A percentile compares a stretch with the other conserved stretches of the same genome.
phyloP scores from a whole-genome alignment of 2,797 vertebrate genomes.

The Lateolabrax maculatus region DNA sequence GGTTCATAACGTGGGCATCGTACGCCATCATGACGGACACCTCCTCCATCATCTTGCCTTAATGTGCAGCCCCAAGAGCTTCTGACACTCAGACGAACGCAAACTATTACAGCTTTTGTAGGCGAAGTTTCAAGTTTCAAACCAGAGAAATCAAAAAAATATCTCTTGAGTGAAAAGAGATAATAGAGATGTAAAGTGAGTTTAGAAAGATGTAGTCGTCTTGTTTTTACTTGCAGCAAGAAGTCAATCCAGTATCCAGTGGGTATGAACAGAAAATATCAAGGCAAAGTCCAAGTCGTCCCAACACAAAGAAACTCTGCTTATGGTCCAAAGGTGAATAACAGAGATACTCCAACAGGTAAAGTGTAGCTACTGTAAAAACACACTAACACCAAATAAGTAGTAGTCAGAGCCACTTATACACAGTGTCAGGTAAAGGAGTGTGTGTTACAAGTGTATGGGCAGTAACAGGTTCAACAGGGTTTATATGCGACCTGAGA shows the following conservation, averaged over 20 bases:
- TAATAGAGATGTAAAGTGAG: not conserved
- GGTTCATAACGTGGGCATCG: constrained; percentile 87
- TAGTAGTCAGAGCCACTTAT: not conserved
- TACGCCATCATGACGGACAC: constrained; percentile 89
- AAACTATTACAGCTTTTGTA: not conserved
- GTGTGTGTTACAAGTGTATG: constrained; percentile 37
- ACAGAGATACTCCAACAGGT: constrained; percentile 10
- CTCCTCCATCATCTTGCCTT: constrained; percentile 93
- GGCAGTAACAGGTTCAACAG: constrained; percentile 64
- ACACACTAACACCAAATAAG: not conserved
- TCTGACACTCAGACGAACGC: not conserved
- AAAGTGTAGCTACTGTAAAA: not conserved
- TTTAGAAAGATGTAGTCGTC: not conserved
- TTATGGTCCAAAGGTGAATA: constrained; percentile 64
- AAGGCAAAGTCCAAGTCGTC: constrained; percentile 61
- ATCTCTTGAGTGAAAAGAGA: not conserved
- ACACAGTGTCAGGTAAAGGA: constrained; percentile 16
- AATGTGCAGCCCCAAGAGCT: constrained; percentile 10
- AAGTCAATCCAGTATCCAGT: not conserved
- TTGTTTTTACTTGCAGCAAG: not conserved
- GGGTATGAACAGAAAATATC: constrained; percentile 20
- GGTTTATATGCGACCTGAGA: constrained; percentile 54
- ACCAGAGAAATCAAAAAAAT: not conserved
- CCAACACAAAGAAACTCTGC: not conserved
- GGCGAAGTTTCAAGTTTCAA: not conserved